Base-by-base conservation (phyloP, 1,140 invertebrate genomes). In the Lysiphlebus fabarum region DNA sequence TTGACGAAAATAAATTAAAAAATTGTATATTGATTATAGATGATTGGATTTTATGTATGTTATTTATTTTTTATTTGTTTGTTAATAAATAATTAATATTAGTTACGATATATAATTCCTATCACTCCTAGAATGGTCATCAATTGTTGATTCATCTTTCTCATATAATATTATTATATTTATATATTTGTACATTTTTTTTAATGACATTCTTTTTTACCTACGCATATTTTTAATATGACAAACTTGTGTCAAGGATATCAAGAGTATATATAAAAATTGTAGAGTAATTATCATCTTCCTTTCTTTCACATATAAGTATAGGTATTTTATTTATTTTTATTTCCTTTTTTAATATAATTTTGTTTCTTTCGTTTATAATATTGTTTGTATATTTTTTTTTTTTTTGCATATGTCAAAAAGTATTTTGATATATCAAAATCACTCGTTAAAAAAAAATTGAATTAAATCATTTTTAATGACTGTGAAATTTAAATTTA, bases 61-160 rank as follows among this genome's bases (percentile, higher is more conserved):
- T 14, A 14, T 41, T n/a, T 36, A 38, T 53, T 40, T 14, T 7
- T 12, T 17, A n/a, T n/a, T 17, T 37, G 17, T n/a, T 12, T 47
- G 8, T 53, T 41, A 57, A n/a, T 36, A 33, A 33, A n/a, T 34
- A 4, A 34, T 50, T 10, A 50, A 33, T 10, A 50, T 34, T 36
- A 50, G 11, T 33, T 34, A 34, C 41, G 37, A 53, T 41, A 53
- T 36, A 41, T n/a, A 34, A n/a, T 53, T 53, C 41, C 56, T 41
- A 53, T 58, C 48, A 43, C 41, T 51, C 51, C 58, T 12, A 33
- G 43, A 59, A 59, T 59, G 58, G 58, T 38, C 42, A 59, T 59
- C 58, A 33, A 48, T 59, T 42, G 14, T 40, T 42, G 51, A 45
- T 59, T 53, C 40, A 59, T 59, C 50, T 36, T 59, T 34, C n/a